A percentile compares a stretch with the other conserved stretches of the same genome.
phyloP scores from a whole-genome alignment of 1,140 invertebrate genomes.

The Steinernema khuongi region DNA sequence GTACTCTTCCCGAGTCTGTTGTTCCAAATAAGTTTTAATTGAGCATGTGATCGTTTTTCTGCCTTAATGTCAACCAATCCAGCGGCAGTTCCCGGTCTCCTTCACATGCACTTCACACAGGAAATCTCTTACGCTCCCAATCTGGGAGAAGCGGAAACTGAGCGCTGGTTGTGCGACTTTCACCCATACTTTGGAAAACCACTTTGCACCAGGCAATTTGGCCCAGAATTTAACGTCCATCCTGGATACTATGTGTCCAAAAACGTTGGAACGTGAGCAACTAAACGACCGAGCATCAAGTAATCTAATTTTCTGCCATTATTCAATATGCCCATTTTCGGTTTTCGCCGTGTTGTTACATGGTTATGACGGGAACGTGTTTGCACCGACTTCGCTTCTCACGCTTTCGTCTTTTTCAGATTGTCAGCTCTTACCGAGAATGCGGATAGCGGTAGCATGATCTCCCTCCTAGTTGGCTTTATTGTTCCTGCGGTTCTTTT shows the following conservation, averaged over 20 bases:
- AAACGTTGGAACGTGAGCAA: background rate
- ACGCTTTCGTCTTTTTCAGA: background rate
- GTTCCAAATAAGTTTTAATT: constrained; percentile 9
- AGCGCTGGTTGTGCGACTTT: no score
- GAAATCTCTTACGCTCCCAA: no score
- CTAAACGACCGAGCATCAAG: background rate
- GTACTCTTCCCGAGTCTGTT: background rate
- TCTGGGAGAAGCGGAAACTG: no score
- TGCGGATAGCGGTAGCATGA: background rate
- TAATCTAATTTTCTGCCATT: background rate
- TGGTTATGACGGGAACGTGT: background rate
- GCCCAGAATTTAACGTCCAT: background rate
- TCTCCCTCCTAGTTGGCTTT: background rate
- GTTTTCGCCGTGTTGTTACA: background rate
- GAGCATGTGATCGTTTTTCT: constrained; percentile 3
- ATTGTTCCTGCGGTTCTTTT: background rate
- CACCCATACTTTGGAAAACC: no score
- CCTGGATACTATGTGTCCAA: background rate
- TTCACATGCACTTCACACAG: no score
- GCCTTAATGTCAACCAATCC: background rate
- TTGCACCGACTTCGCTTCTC: background rate
- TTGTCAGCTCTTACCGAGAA: background rate
- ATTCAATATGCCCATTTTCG: background rate
- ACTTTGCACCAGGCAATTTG: no score
- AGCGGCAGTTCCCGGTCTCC: no score